phyloP scores from a whole-genome alignment of 2,888 invertebrate species.

The Polylopha cassiicola region DNA sequence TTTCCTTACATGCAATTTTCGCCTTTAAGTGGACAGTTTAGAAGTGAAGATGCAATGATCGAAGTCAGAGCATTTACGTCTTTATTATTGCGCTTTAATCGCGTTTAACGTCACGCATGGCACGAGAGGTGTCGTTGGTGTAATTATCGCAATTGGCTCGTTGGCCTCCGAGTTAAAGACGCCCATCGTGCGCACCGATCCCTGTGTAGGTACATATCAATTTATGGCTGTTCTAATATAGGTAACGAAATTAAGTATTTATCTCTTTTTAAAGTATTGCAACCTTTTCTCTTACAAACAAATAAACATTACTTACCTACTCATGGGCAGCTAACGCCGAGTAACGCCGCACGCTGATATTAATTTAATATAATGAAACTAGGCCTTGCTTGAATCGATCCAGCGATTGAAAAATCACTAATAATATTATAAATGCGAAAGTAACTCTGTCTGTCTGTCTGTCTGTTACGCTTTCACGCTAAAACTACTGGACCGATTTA shows the following conservation, averaged over 20 bases:
- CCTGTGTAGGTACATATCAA: constrained; percentile 30
- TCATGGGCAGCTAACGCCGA: too few species aligned
- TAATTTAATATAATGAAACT: too few species aligned
- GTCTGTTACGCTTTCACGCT: too few species aligned
- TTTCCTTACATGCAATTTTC: constrained; percentile 36
- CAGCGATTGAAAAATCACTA: too few species aligned
- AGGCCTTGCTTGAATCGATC: too few species aligned
- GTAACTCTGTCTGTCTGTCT: too few species aligned
- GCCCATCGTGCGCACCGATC: constrained; percentile 59
- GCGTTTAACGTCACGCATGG: constrained; percentile 65
- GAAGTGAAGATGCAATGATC: constrained; percentile 38
- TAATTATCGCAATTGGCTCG: constrained; percentile 76
- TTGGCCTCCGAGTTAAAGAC: constrained; percentile 65
- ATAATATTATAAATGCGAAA: too few species aligned
- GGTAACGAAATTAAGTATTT: too few species aligned
- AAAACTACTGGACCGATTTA: too few species aligned
- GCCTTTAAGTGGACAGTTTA: constrained; percentile 38
- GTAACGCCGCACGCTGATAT: too few species aligned
- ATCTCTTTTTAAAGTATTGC: too few species aligned
- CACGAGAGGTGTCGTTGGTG: constrained; percentile 69
- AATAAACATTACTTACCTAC: too few species aligned
- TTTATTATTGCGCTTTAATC: constrained; percentile 40
- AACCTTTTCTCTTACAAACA: constrained; percentile 3
- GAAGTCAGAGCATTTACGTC: constrained; percentile 37
- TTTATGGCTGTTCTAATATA: constrained; percentile 18